These are phyloP conservation scores for Onthophagus taurus DNA, from an alignment of 1,140 invertebrate genomes.

Conservation along the genomic window DNA sequence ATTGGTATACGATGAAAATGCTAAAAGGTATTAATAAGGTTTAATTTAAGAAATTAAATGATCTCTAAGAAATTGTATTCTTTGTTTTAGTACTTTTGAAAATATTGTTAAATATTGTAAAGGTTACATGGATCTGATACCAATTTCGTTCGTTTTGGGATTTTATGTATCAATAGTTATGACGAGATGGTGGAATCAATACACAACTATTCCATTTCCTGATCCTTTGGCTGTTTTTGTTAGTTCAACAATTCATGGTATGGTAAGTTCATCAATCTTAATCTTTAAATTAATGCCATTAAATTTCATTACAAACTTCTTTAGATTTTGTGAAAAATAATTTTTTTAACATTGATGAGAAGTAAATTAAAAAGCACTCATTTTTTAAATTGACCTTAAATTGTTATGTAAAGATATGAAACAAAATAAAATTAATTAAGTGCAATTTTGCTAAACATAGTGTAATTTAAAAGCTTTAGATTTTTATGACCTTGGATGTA, in stretches of 20 bases:
- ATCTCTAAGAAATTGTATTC: conserved; percentile 52
- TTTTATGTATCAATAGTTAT: conserved; percentile 87
- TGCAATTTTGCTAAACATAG: too few relatives aligned
- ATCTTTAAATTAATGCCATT: not conserved
- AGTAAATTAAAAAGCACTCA: too few relatives aligned
- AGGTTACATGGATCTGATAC: conserved; percentile 60
- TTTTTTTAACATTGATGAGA: too few relatives aligned
- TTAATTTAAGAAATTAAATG: conserved; percentile 28
- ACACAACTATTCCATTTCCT: conserved; percentile 74
- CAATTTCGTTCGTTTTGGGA: conserved; percentile 57
- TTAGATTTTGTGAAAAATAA: too few relatives aligned
- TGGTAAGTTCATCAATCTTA: conserved; percentile 22
- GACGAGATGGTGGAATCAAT: conserved; percentile 91
- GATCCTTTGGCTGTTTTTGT: conserved; percentile 78
- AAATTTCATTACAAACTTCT: not conserved
- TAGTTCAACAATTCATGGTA: conserved; percentile 57
- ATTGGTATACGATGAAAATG: conserved; percentile 42
- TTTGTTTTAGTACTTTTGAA: conserved; percentile 54
- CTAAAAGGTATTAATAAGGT: conserved; percentile 48
- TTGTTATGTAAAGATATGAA: too few relatives aligned
- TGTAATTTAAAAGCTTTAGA: too few relatives aligned
- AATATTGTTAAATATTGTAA: conserved; percentile 56
- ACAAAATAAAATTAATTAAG: too few relatives aligned
- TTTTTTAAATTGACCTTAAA: too few relatives aligned
- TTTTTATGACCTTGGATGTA: too few relatives aligned